Conservation (phyloP, 2,888 invertebrate species). For the Drosophila testacea region DNA sequence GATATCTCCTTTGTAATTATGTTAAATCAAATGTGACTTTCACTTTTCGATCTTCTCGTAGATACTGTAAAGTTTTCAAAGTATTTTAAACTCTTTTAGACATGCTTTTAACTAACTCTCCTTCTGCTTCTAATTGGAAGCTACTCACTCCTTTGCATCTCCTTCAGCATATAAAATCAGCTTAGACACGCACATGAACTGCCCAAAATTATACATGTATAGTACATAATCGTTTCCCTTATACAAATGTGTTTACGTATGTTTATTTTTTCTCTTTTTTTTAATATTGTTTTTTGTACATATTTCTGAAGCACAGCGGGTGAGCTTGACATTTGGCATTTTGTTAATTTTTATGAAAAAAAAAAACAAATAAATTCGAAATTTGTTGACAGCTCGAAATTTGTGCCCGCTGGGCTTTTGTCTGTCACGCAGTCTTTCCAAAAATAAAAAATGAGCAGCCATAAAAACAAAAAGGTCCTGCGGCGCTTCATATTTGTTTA, state of each 20-base stretch:
- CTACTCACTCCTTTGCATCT: background rate
- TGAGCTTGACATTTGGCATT: conserved; percentile 31
- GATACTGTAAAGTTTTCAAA: too few relatives aligned
- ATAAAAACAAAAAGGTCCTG: conserved; percentile 63
- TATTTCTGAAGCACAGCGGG: conserved; percentile 13
- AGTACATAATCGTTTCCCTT: conserved; percentile 14
- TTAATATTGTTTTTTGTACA: conserved; percentile 3
- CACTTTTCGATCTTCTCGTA: background rate
- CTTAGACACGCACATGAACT: conserved; percentile 10
- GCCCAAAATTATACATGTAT: conserved; percentile 8
- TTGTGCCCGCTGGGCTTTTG: conserved; percentile 60
- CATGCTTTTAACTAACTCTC: background rate
- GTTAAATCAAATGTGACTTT: background rate
- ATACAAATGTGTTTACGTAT: background rate
- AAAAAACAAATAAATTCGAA: conserved; percentile 54
- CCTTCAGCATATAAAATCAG: background rate
- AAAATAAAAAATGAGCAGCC: conserved; percentile 29
- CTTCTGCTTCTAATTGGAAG: background rate
- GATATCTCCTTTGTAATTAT: too few relatives aligned
- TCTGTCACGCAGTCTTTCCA: conserved; percentile 46
- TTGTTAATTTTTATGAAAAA: conserved; percentile 28
- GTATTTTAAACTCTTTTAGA: too few relatives aligned
- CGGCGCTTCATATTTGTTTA: conserved; percentile 65
- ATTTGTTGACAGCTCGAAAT: conserved; percentile 76
- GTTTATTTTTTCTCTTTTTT: conserved; percentile 1